Percentiles rank a stretch among this genome's conserved stretches.
phyloP scores from a whole-genome alignment of 1,140 invertebrate genomes.

The Lineus longissimus region DNA sequence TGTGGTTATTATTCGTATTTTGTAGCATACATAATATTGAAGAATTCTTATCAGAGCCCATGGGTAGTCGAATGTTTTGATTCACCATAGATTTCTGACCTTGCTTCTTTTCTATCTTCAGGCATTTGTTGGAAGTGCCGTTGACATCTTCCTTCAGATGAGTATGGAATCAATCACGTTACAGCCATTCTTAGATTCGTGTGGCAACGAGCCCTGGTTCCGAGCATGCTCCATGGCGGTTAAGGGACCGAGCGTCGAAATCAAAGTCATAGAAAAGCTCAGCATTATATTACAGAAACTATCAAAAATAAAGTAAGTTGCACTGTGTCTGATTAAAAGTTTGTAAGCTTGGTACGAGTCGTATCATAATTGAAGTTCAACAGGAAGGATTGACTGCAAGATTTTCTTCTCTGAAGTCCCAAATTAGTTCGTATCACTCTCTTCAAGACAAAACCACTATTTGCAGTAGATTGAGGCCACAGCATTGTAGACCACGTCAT shows the following conservation, averaged over 20 bases:
- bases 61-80: background rate
- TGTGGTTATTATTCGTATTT: background rate
- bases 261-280: conserved; percentile 46
- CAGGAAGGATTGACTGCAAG: background rate
- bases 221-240: conserved; percentile 46
- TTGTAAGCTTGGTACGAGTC: too few species aligned
- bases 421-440: background rate
- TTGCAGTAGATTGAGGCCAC: background rate
- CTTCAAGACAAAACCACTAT: background rate
- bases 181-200: conserved; percentile 43
- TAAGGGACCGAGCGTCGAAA: conserved; percentile 39
- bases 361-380: conserved; percentile 1
- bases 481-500: background rate
- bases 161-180: conserved; percentile 45
- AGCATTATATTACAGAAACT: conserved; percentile 52
- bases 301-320: conserved; percentile 47
- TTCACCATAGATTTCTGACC: too few species aligned
- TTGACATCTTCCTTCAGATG: conserved; percentile 51
- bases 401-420: background rate
- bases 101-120: conserved; percentile 3
- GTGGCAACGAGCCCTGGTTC: conserved; percentile 50
- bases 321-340: too few species aligned
- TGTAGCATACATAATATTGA: background rate
- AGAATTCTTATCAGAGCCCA: background rate
- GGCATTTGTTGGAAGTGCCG: conserved; percentile 23